phyloP scores from a whole-genome alignment of 2,888 invertebrate species.

The Platerodrilus igneus region DNA sequence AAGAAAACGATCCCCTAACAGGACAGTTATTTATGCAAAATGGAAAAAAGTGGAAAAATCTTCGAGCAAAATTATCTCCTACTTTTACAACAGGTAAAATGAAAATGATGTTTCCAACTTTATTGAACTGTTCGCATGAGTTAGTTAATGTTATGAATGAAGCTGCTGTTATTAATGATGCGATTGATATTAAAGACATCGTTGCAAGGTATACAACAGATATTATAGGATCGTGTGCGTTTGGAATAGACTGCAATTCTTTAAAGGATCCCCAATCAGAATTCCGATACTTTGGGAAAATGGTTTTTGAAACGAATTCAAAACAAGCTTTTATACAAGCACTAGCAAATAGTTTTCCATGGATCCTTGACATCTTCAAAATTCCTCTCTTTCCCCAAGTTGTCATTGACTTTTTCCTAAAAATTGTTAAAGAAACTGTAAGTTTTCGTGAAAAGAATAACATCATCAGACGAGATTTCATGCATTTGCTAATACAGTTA shows the following conservation, averaged over 20 bases:
- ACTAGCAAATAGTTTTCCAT: slow-evolving; percentile 39
- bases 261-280: slow-evolving; percentile 51
- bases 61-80: slow-evolving; percentile 58
- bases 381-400: slow-evolving; percentile 26
- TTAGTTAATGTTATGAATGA: slow-evolving; percentile 9
- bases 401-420: slow-evolving; percentile 46
- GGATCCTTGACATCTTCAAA: slow-evolving; percentile 15
- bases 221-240: slow-evolving; percentile 56
- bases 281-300: slow-evolving; percentile 40
- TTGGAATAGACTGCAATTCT: slow-evolving; percentile 57
- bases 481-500: slow-evolving; percentile 52
- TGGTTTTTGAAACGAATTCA: slow-evolving; percentile 16
- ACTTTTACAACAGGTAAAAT: slow-evolving; percentile 62
- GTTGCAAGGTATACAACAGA: slow-evolving; percentile 55
- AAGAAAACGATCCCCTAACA: slow-evolving; percentile 52
- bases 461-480: slow-evolving; percentile 51
- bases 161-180: slow-evolving; percentile 4
- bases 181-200: slow-evolving; percentile 41
- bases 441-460: slow-evolving; percentile 48
- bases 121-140: slow-evolving; percentile 43
- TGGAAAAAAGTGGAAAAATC: slow-evolving; percentile 55
- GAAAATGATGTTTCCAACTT: slow-evolving; percentile 56
- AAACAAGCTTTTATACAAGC: too few species aligned
- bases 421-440: slow-evolving; percentile 46
- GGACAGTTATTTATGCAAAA: slow-evolving; percentile 53